Evolutionary conservation across 1,140 invertebrate species (phyloP).

Genomic region (Plectrocnemia conspersa): DNA sequence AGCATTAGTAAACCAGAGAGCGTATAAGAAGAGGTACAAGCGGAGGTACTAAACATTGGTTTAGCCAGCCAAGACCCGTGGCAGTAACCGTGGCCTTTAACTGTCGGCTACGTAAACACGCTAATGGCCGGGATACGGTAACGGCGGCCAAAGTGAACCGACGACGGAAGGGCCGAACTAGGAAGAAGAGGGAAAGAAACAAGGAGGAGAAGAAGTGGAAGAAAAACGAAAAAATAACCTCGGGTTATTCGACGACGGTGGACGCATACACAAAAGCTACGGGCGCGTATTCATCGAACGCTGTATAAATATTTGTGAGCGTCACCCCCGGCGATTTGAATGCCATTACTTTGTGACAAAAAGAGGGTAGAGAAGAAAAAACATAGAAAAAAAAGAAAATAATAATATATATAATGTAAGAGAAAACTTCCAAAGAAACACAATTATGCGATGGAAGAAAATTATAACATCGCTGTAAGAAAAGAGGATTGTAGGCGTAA

Average conservation of each 20-base stretch:
- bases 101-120: slow-evolving; percentile 18
- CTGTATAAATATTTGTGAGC: slow-evolving; percentile 25
- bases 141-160: too few relatives aligned
- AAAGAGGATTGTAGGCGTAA: slow-evolving; percentile 11
- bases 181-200: slow-evolving; percentile 8
- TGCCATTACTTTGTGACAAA: slow-evolving; percentile 22
- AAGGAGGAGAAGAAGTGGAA: neutral
- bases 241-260: slow-evolving; percentile 15
- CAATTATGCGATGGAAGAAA: slow-evolving; percentile 12
- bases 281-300: slow-evolving; percentile 17
- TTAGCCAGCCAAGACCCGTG: slow-evolving; percentile 15
- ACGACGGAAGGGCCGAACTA: too few relatives aligned
- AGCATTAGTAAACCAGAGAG: slow-evolving; percentile 14
- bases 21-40: too few relatives aligned
- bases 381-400: too few relatives aligned
- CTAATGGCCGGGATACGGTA: slow-evolving; percentile 14
- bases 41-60: slow-evolving; percentile 28
- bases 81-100: slow-evolving; percentile 4
- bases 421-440: slow-evolving; percentile 12
- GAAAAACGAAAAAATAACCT: slow-evolving; percentile 14
- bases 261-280: slow-evolving; percentile 5
- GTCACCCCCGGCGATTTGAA: slow-evolving; percentile 17
- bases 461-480: slow-evolving; percentile 12
- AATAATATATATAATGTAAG: too few relatives aligned
- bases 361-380: too few relatives aligned